Evolutionary conservation across 2,888 invertebrate species (phyloP).

Genomic region (Drosophila mimica): DNA sequence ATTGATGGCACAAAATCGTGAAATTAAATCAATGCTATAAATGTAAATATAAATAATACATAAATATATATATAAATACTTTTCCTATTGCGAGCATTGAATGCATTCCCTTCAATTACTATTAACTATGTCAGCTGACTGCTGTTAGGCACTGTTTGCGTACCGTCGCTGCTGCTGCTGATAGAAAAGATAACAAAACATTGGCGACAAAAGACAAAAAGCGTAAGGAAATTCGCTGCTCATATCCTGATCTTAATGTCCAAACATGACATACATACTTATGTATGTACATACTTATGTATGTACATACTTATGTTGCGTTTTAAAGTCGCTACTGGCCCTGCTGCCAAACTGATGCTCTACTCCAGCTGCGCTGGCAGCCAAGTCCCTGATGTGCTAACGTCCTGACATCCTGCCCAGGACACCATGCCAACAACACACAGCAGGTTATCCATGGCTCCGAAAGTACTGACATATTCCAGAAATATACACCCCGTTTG

Average conservation of each 20-base stretch:
- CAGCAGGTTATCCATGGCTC: constrained; percentile 55
- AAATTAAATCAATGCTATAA: neutral
- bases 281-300: too few relatives aligned
- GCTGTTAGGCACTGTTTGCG: constrained; percentile 14
- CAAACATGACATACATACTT: constrained; percentile 48
- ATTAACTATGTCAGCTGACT: constrained; percentile 8
- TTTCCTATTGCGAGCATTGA: neutral
- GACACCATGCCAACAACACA: constrained; percentile 6
- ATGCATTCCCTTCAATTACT: neutral
- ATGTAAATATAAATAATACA: constrained; percentile 1
- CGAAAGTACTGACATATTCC: constrained; percentile 57
- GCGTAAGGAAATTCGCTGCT: neutral
- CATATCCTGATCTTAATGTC: constrained; percentile 37
- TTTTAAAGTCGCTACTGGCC: constrained; percentile 53
- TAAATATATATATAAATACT: too few relatives aligned
- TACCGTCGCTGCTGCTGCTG: neutral
- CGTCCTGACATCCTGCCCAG: constrained; percentile 23
- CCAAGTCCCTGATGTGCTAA: constrained; percentile 19
- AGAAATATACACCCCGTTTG: constrained; percentile 31
- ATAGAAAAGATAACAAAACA: constrained; percentile 28
- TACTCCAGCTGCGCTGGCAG: constrained; percentile 4
- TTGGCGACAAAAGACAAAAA: constrained; percentile 29
- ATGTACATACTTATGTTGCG: constrained; percentile 67
- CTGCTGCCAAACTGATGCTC: neutral
- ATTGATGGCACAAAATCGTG: neutral